phyloP scores from a whole-genome alignment of 2,113 vertebrate species.

The Shinisaurus crocodilurus region DNA sequence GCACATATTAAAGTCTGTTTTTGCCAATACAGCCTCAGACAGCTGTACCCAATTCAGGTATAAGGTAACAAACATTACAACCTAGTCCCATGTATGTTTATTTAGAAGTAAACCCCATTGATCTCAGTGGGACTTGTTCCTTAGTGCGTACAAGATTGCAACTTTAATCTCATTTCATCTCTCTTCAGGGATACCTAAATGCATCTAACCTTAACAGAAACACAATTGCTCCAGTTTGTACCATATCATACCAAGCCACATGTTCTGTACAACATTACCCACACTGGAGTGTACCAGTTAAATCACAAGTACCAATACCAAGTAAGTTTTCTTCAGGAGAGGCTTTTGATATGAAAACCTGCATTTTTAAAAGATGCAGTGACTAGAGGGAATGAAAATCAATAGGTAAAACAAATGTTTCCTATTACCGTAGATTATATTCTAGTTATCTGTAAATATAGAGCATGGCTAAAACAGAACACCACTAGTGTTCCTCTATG shows the following conservation, averaged over 20 bases:
- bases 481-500: neutral
- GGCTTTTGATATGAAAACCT: neutral
- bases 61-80: neutral
- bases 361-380: neutral
- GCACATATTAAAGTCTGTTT: neutral
- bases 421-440: neutral
- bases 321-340: neutral
- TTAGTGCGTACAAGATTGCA: neutral
- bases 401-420: neutral
- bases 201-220: neutral
- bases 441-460: neutral
- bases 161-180: neutral
- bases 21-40: neutral
- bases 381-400: neutral
- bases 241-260: conserved; percentile 8
- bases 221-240: conserved; percentile 54
- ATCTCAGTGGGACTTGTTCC: neutral
- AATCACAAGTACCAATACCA: neutral
- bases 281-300: neutral
- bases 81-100: neutral
- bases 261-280: neutral
- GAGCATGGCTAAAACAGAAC: conserved; percentile 12
- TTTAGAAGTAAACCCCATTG: neutral
- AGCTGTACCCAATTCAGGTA: neutral
- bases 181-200: neutral